These are phyloP conservation scores for Pterois miles DNA, from an alignment of 2,797 vertebrate genomes.

Conservation along the genomic window DNA sequence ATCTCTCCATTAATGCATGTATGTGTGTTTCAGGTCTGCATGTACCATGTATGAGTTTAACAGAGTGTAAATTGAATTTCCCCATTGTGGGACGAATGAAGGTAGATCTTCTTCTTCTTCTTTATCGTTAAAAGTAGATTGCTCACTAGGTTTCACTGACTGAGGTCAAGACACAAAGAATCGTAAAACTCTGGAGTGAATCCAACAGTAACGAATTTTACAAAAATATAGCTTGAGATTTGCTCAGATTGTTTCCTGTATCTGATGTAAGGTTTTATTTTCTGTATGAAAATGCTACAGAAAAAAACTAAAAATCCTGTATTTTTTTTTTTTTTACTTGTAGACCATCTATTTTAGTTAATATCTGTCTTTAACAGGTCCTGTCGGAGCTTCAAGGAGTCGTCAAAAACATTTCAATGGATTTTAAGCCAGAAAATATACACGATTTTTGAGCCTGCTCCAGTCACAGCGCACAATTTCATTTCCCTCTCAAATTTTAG, in stretches of 20 bases:
- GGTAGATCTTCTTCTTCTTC: no score
- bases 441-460: background rate
- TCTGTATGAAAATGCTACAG: background rate
- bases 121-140: no score
- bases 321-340: background rate
- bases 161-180: no score
- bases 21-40: no score
- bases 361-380: conserved; percentile 71
- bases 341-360: background rate
- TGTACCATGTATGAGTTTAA: no score
- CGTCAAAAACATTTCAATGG: conserved; percentile 58
- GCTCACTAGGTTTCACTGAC: no score
- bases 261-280: background rate
- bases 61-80: no score
- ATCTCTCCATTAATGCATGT: no score
- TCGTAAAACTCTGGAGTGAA: background rate
- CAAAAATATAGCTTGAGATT: background rate
- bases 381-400: conserved; percentile 76
- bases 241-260: background rate
- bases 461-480: background rate
- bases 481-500: background rate
- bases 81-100: no score
- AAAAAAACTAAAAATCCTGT: background rate
- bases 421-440: background rate
- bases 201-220: background rate